Evolutionary conservation across 2,113 vertebrate species (phyloP).

Genomic region (Pygathrix nemaeus): DNA sequence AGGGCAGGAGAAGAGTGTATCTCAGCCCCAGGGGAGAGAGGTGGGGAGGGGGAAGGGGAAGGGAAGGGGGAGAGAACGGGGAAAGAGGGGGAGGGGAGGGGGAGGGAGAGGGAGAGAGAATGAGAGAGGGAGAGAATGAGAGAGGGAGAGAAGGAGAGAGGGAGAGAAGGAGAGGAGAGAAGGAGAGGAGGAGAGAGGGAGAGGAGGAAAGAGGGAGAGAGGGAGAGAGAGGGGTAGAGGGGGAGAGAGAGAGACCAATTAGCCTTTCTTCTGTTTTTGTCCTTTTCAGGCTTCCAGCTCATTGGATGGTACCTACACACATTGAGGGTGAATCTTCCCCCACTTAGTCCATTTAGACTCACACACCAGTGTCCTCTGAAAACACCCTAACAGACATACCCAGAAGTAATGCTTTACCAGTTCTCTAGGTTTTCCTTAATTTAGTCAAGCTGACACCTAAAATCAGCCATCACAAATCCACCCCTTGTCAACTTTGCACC

Average conservation of each 20-base stretch:
- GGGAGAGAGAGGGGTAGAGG: too few species aligned
- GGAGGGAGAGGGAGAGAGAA: too few species aligned
- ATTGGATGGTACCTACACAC: neutral
- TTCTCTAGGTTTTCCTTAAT: neutral
- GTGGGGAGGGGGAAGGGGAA: too few species aligned
- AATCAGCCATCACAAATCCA: neutral
- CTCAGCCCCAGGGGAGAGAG: neutral
- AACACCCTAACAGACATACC: neutral
- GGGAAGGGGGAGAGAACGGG: too few species aligned
- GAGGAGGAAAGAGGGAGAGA: fast-evolving
- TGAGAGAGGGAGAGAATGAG: too few species aligned
- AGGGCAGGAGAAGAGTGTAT: neutral
- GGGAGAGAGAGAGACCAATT: neutral
- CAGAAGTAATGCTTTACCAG: neutral
- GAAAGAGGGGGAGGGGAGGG: neutral
- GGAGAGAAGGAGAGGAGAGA: too few species aligned
- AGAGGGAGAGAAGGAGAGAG: too few species aligned
- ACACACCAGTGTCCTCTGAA: too few species aligned
- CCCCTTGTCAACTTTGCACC: neutral
- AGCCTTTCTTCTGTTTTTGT: neutral
- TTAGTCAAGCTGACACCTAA: neutral
- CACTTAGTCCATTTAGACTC: neutral
- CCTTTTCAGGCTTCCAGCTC: neutral
- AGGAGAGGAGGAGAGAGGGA: too few species aligned
- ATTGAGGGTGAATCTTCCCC: neutral